Evolutionary conservation across 2,888 invertebrate genomes (phyloP).

Genomic region (Hylaea fasciaria): DNA sequence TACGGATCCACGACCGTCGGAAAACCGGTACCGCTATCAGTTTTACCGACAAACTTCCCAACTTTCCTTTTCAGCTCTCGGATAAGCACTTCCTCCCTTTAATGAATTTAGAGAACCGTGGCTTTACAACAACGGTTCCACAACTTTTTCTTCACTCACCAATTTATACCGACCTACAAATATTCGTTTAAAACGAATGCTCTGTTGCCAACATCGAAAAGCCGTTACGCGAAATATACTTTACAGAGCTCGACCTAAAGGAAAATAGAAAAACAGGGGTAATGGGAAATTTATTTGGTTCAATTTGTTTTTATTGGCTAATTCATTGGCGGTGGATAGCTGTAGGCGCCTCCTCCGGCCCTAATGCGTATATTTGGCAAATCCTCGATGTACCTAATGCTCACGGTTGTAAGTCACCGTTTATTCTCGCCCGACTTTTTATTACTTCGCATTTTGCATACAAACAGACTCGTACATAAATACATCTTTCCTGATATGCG

Average conservation of each 20-base stretch:
- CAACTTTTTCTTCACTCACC: slow-evolving; percentile 13
- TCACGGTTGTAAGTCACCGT: slow-evolving; percentile 53
- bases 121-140: slow-evolving; percentile 39
- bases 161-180: slow-evolving; percentile 23
- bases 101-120: slow-evolving; percentile 59
- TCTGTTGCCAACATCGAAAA: slow-evolving; percentile 25
- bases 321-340: slow-evolving; percentile 76
- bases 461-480: slow-evolving; percentile 65
- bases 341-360: slow-evolving; percentile 51
- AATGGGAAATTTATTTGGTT: slow-evolving; percentile 79
- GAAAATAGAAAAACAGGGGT: slow-evolving; percentile 71
- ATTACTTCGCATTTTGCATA: slow-evolving; percentile 73
- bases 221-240: slow-evolving; percentile 44
- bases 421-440: slow-evolving; percentile 60
- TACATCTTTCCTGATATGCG: slow-evolving; percentile 47
- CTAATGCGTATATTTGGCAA: slow-evolving; percentile 62
- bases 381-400: slow-evolving; percentile 68
- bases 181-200: slow-evolving; percentile 21
- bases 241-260: slow-evolving; percentile 48
- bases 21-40: slow-evolving; percentile 54
- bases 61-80: slow-evolving; percentile 51
- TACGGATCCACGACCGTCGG: slow-evolving; percentile 41
- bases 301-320: slow-evolving; percentile 83
- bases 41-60: slow-evolving; percentile 51
- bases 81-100: slow-evolving; percentile 54